Evolutionary conservation across 2,888 invertebrate species (phyloP), one percentile per base, ranked within the genome.

Genomic region (Erebia epiphron): DNA sequence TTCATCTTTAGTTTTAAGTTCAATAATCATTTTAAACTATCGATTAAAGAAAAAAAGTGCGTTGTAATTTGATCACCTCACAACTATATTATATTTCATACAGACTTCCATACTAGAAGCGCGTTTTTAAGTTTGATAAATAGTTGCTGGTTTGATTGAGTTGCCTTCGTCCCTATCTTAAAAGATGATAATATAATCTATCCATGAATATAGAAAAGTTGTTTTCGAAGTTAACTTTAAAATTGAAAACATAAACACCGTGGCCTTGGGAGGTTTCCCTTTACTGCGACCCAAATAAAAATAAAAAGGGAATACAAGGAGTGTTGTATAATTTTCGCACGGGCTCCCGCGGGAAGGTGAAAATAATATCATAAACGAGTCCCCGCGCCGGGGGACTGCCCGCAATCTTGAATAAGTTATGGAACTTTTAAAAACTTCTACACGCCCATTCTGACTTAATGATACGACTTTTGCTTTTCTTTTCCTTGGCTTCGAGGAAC

Each of bases 391-490:
- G 68, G 68, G 70, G 62, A 66, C 65, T 57, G 62, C 54, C 68
- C 70, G 71, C 73, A 73, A 73, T 75, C 75, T 71, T 71, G 73
- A 73, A 73, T 75, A 73, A 73, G 49, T 73, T 75, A 75, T 63
- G 64, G 68, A 68, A 71, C 61, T 75, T 75, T 64, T 65, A 69
- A 70, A 71, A 70, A 73, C 66, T 73, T 68, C 54, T 57, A 61
- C 18, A 54, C 72, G 65, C 49, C 63, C 72, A 46, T 60, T 65
- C 67, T 58, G 67, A 72, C 67, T 64, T 70, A 52, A 67, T 57
- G 69, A 67, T 54, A 67, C 58, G 69, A 72, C 66, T 70, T 56
- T 18, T 41, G 58, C 52, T 58, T 68, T 64, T 57, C 58, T 63
- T 67, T 41, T n/a, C 21, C 43, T 35, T n/a, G 41, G 14, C 16